Percentiles rank a stretch among this genome's conserved stretches.
Evolutionary conservation across 2,888 invertebrate species (phyloP).

Genomic region (Dione vanillae): DNA sequence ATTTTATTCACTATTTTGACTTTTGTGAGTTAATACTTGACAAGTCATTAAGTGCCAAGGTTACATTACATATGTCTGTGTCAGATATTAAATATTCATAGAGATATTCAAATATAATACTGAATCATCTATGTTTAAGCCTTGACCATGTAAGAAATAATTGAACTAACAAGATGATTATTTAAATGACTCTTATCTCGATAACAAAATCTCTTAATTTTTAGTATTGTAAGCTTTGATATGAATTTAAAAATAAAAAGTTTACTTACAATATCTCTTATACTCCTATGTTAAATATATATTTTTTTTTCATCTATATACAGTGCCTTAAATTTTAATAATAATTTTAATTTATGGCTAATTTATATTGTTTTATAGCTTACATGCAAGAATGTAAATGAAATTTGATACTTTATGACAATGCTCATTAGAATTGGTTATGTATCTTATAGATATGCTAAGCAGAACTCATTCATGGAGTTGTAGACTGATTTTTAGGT

Average conservation of each 20-base stretch:
- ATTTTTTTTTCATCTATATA: conserved; percentile 8
- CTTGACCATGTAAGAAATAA: neutral
- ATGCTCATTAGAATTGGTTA: conserved; percentile 49
- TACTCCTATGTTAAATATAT: neutral
- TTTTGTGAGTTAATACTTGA: neutral
- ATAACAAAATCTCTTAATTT: conserved; percentile 1
- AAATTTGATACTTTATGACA: conserved; percentile 33
- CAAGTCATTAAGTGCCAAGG: neutral
- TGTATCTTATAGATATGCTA: conserved; percentile 37
- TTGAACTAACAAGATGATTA: neutral
- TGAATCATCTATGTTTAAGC: neutral
- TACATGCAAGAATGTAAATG: conserved; percentile 12
- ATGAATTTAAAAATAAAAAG: neutral
- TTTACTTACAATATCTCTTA: too few species aligned
- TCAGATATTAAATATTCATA: neutral
- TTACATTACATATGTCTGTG: neutral
- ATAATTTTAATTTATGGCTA: conserved; percentile 1
- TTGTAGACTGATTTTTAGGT: conserved; percentile 80
- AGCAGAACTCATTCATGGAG: conserved; percentile 72
- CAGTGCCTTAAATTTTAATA: conserved; percentile 42
- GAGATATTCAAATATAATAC: conserved; percentile 1
- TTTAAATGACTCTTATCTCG: conserved; percentile 10
- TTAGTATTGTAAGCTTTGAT: conserved; percentile 3
- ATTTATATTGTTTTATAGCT: neutral
- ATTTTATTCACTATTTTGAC: neutral